These are phyloP conservation scores for Helleia helle DNA, from an alignment of 2,888 invertebrate genomes.

Conservation along the genomic window DNA sequence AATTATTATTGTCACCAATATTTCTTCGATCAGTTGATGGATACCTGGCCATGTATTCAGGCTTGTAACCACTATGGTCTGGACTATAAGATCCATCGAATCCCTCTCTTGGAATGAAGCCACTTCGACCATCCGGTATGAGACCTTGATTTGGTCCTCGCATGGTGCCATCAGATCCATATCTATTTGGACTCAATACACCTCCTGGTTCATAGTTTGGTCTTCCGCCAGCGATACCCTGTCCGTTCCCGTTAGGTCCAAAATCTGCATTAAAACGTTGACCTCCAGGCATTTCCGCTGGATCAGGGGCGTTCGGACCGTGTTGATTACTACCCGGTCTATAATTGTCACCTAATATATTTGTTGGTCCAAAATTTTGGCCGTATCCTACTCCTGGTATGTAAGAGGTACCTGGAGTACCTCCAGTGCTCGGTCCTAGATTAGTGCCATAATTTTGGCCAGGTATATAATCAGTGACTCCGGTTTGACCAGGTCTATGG, in stretches of 20 bases:
- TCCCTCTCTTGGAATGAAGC: not conserved
- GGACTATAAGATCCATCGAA: not conserved
- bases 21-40: not conserved
- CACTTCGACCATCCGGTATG: not conserved
- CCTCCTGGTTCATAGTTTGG: not conserved
- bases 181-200: not conserved
- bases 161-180: not conserved
- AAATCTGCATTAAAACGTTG: slow-evolving; percentile 1
- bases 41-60: not conserved
- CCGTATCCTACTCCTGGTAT: too few relatives aligned
- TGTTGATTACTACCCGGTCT: slow-evolving; percentile 8
- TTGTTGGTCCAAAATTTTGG: slow-evolving; percentile 10
- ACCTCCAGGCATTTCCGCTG: slow-evolving; percentile 8
- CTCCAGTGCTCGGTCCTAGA: slow-evolving; percentile 8
- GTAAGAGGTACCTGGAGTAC: not conserved
- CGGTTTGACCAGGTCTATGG: slow-evolving; percentile 11
- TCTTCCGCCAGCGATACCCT: not conserved
- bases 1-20: not conserved
- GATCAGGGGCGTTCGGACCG: not conserved
- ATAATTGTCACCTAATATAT: slow-evolving; percentile 9
- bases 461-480: not conserved
- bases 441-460: not conserved
- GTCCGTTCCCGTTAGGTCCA: slow-evolving; percentile 1
- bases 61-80: not conserved
- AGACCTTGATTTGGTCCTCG: not conserved